These are phyloP conservation scores for Cephalopholis sonnerati DNA, from an alignment of 2,113 vertebrate species.

Conservation along the genomic window DNA sequence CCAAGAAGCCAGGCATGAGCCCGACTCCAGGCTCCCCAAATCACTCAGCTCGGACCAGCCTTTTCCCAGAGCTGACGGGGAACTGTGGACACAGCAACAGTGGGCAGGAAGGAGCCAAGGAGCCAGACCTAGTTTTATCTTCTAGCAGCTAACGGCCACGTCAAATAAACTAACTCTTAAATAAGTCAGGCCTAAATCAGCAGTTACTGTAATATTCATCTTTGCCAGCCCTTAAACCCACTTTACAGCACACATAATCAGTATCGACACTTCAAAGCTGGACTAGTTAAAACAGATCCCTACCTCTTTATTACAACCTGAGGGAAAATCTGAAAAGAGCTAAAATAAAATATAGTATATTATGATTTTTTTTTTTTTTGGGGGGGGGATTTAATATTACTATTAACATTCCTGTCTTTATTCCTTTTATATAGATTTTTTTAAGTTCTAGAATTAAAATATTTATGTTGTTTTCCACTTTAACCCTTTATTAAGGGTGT, in stretches of 20 bases:
- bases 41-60: conserved; percentile 82
- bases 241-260: conserved; percentile 19
- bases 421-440: conserved; percentile 25
- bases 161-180: not conserved
- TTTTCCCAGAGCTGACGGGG: conserved; percentile 87
- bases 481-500: conserved; percentile 3
- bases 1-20: conserved; percentile 92
- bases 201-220: conserved; percentile 5
- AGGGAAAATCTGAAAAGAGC: conserved; percentile 27
- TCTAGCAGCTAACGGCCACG: conserved; percentile 77
- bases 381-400: conserved; percentile 16
- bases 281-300: conserved; percentile 22
- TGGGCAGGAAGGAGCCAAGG: conserved; percentile 89
- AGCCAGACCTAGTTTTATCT: conserved; percentile 91
- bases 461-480: conserved; percentile 32
- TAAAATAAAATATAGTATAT: conserved; percentile 38
- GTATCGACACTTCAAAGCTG: conserved; percentile 16
- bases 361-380: conserved; percentile 9
- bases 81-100: conserved; percentile 86
- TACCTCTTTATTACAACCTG: conserved; percentile 34
- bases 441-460: conserved; percentile 38
- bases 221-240: not conserved
- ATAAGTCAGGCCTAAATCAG: conserved; percentile 15
- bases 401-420: conserved; percentile 36
- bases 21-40: conserved; percentile 88